phyloP scores from a whole-genome alignment of 2,797 vertebrate species.

The Xenopus petersii region DNA sequence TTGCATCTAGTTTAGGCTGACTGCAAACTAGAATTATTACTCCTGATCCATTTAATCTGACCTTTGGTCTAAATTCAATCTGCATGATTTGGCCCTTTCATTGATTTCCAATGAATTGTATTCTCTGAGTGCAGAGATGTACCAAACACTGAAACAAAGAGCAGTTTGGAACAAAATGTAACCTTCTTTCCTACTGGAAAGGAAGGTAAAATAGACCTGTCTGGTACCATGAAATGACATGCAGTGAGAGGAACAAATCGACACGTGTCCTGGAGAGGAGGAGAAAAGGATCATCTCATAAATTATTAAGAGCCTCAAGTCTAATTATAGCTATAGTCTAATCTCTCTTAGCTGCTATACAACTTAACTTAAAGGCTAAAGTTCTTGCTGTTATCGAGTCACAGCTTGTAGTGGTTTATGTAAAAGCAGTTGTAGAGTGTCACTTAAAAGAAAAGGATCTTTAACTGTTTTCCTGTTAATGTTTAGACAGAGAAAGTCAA shows the following conservation, averaged over 20 bases:
- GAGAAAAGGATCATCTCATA: constrained; percentile 26
- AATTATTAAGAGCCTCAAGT: constrained; percentile 30
- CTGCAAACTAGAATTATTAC: constrained; percentile 10
- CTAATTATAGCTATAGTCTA: constrained; percentile 43
- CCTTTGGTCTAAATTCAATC: constrained; percentile 29
- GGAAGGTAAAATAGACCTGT: too few species aligned
- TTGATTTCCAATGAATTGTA: constrained; percentile 39
- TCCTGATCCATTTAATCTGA: constrained; percentile 37
- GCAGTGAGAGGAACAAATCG: neutral
- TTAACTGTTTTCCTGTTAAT: constrained; percentile 52
- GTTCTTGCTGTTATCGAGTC: constrained; percentile 49
- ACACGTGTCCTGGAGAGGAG: constrained; percentile 25
- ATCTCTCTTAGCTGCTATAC: constrained; percentile 28
- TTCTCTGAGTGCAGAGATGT: constrained; percentile 3
- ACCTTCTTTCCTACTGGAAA: neutral
- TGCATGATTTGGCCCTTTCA: constrained; percentile 28
- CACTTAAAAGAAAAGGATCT: constrained; percentile 48
- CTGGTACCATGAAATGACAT: too few species aligned
- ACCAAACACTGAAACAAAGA: constrained; percentile 6
- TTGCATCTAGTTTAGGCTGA: neutral
- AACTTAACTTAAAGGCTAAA: constrained; percentile 28
- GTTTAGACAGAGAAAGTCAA: constrained; percentile 61
- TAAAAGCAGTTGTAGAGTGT: constrained; percentile 49
- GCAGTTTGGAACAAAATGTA: neutral
- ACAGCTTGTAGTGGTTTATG: constrained; percentile 30